Evolutionary conservation across 2,797 vertebrate genomes (phyloP), one percentile per base, ranked within the genome.

Genomic region (Notolepis coatsorum): DNA sequence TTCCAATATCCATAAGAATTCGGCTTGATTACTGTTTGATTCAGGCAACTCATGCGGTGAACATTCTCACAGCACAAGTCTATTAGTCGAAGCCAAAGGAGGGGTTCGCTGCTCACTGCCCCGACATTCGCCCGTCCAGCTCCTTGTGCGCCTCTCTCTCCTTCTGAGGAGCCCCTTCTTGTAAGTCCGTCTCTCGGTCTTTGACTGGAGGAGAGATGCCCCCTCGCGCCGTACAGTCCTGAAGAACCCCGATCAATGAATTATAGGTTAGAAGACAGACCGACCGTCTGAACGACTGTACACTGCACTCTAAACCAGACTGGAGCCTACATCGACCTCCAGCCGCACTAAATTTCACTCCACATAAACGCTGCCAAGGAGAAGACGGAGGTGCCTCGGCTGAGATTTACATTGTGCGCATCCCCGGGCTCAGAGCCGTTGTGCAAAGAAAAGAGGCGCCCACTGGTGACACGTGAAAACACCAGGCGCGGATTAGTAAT

Each of bases 381-480:
- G 79, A 68, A 63, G 75, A 79, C 74, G 69, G 80, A 33, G 72
- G 71, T 60, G 81, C 67, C 77, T 82, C 71, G 85, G 79, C 78
- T 64, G 69, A 81, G 73, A 62, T 80, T 79, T 77, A 65, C 84
- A 62, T 51, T 81, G 79, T 80, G 89, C 82, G 84, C 89, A 86
- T 89, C 88, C 81, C 83, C 77, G 71, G 75, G 82, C 76, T 88
- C 69, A 68, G 76, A 77, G 71, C 67, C 80, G 84, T 81, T 89
- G 85, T 89, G 88, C 84, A 80, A 80, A 82, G 86, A 75, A 87
- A 74, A 83, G 43, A 45, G 49, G 57, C 88, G 84, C 87, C 87
- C 77, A 86, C 89, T 89, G 85, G 86, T 88, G 86, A 89, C 86
- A 85, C 77, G 82, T 78, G 79, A 63, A 77, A 77, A 83, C 71